A percentile compares a stretch with the other conserved stretches of the same genome.
Conservation (phyloP, 2,797 vertebrate genomes). For the Malacoraja senta region DNA sequence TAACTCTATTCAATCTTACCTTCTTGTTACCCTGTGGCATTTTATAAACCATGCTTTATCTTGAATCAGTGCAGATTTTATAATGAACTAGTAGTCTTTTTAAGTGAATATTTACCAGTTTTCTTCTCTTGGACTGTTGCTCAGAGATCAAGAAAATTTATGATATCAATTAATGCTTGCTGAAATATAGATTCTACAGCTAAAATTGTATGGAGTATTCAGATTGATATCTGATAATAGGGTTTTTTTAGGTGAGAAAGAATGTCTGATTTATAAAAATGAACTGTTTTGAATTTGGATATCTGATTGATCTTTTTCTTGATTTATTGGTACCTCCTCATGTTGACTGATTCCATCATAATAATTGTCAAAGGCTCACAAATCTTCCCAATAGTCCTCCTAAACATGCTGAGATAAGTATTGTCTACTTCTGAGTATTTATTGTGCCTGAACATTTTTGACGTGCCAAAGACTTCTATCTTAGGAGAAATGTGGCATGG, state of each 20-base stretch:
- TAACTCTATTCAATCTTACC: neutral
- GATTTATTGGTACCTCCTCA: neutral
- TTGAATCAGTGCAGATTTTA: neutral
- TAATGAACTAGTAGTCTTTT: neutral
- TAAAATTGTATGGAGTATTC: neutral
- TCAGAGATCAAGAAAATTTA: neutral
- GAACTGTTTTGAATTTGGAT: neutral
- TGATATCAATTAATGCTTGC: neutral
- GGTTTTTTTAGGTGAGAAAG: neutral
- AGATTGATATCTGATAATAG: neutral
- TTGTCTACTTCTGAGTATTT: neutral
- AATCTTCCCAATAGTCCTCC: neutral
- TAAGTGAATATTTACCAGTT: neutral
- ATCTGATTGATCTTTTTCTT: neutral
- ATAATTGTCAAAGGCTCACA: conserved; percentile 6
- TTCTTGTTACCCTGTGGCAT: neutral
- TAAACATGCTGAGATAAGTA: neutral
- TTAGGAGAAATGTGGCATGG: neutral
- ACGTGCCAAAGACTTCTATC: neutral
- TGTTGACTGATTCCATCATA: neutral
- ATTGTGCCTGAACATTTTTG: neutral
- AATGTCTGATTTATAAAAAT: neutral
- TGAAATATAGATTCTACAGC: too few relatives aligned
- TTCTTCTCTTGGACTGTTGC: neutral
- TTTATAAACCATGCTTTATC: neutral